Evolutionary conservation across 2,113 vertebrate species (phyloP), one percentile per base, ranked within the genome.

Genomic region (Tilapia sparmanii): DNA sequence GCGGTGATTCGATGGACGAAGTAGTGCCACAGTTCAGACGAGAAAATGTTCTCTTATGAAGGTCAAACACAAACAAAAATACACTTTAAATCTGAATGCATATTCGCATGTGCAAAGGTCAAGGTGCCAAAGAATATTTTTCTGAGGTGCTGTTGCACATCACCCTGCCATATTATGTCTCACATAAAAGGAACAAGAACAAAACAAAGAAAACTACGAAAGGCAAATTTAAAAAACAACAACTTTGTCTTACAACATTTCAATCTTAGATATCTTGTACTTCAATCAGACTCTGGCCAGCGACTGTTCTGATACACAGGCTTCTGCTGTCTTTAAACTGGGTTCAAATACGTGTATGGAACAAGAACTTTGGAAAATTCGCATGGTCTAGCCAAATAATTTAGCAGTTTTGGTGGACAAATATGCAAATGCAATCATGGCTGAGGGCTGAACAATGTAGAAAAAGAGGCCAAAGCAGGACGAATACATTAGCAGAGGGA

Each of bases 21-120:
- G 35, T 87, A 16, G 52, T 8, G 4, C 31, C 6, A 66, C 40
- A 63, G 38, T 35, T 85, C 35, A 61, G 81, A 57, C 18, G 31
- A 5, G 47, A 59, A 82, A 82, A 83, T 63, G 6, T 16, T 90
- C 52, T 38, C 3, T 61, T 59, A 8, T 11, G 63, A 92, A 91
- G 47, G 87, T 82, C 86, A 54, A 76, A 86, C 63, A 80, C 10
- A 90, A 85, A 71, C 66, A 83, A 85, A 86, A 53, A 52, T 68
- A 45, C 29, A 33, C 22, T 85, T 86, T 8, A 78, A 63, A 84
- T 84, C 54, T 35, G 40, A 86, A 68, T 63, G 35, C 40, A 80
- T 80, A 45, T 82, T 24, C 13, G 29, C 61, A 42, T 38, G 76
- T 68, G 24, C 12, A 87, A 88, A 91, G 87, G 86, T 87, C 85